Base-by-base conservation (phyloP, 2,113 vertebrate genomes). In the Climacteris rufus region DNA sequence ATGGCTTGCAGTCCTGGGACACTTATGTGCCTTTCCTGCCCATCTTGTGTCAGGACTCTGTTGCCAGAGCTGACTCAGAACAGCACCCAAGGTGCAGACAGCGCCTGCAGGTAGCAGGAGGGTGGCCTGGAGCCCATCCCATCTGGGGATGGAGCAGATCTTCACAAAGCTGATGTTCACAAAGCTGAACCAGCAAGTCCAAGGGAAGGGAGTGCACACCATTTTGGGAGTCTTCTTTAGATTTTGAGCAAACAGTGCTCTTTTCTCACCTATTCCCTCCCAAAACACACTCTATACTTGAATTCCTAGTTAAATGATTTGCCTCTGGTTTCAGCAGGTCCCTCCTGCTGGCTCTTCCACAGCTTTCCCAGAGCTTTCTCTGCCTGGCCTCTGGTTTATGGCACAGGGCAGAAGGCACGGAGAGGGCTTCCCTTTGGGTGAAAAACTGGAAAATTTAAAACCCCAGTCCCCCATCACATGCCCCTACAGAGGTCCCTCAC, bases 401-500 rank as follows among this genome's bases (percentile, higher is more conserved):
- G 45, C 65, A 45, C 1, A 27, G 31, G 11, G 6, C 18, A 54
- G 2, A 27, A 35, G n/a, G 15, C 11, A 25, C 1, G 2, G 4
- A 12, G n/a, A 64, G 33, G 15, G 45, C 33, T 81, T 87, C 17
- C 9, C 5, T 72, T 68, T 23, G 37, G 7, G 5, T n/a, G 37
- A 50, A 72, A 78, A 86, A 15, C 6, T 25, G 64, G 54, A 31
- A 65, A 56, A 61, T n/a, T 75, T 15, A 22, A 80, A 92, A 53
- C 14, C 10, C 28, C 30, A 17, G 5, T 35, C 5, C 25, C 7
- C 6, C 24, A 56, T 22, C 1, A 1, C 27, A 42, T 33, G 5
- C 10, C 8, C 45, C 15, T 31, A 5, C 15, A 47, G 16, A 53
- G 5, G 3, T 4, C 11, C 25, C 13, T 11, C 11, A 0, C 0